Percentiles rank a stretch among this genome's conserved stretches.
Conservation (phyloP, 1,140 invertebrate genomes). For the Drosophila equinoxialis region DNA sequence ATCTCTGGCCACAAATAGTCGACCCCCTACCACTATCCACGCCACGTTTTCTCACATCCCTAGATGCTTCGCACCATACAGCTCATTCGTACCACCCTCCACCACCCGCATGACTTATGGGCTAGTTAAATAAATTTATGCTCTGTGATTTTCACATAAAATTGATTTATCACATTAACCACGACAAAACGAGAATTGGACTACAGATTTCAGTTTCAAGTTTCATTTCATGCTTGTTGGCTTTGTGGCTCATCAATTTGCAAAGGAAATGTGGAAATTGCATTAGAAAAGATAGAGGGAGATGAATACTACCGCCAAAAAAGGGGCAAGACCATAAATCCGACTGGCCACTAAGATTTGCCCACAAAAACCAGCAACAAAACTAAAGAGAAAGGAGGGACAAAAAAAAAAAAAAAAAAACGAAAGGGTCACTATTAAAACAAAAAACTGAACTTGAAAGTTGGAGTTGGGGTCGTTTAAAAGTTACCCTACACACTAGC, state of each 20-base stretch:
- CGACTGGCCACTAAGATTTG: slow-evolving; percentile 32
- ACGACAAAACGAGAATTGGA: slow-evolving; percentile 52
- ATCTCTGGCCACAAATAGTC: slow-evolving; percentile 10
- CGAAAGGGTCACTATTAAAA: slow-evolving; percentile 47
- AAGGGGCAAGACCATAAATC: slow-evolving; percentile 64
- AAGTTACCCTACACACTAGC: not conserved
- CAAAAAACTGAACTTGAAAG: slow-evolving; percentile 14
- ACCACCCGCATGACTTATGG: slow-evolving; percentile 65
- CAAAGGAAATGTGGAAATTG: slow-evolving; percentile 14
- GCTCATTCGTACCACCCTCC: not conserved
- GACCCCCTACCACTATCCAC: not conserved
- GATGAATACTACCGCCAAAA: not conserved
- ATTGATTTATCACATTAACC: slow-evolving; percentile 81
- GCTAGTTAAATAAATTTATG: slow-evolving; percentile 81
- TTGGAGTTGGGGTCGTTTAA: not conserved
- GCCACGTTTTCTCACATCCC: no score
- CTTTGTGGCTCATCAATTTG: slow-evolving; percentile 78
- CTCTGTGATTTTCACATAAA: slow-evolving; percentile 80
- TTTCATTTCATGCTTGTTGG: slow-evolving; percentile 80
- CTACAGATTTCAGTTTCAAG: slow-evolving; percentile 17
- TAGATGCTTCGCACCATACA: not conserved
- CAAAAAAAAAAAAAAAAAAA: slow-evolving; percentile 17
- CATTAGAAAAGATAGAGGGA: slow-evolving; percentile 31
- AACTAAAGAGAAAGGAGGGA: slow-evolving; percentile 19
- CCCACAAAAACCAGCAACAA: slow-evolving; percentile 30